These are phyloP conservation scores for Helicoverpa armigera DNA, from an alignment of 1,140 invertebrate species.

Conservation along the genomic window DNA sequence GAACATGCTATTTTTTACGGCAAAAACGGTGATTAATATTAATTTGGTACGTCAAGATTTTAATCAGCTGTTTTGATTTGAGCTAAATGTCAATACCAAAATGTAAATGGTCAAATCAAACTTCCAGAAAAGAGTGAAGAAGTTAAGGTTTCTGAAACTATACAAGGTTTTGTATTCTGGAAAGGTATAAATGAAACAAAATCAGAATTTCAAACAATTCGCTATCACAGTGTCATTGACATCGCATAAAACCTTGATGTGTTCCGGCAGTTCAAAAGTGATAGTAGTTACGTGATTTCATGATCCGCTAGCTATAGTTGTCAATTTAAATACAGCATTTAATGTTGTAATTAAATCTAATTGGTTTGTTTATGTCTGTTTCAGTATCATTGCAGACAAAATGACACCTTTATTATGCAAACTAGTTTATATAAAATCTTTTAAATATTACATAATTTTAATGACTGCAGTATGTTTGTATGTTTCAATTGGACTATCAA, in stretches of 20 bases:
- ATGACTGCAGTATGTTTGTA: too few relatives aligned
- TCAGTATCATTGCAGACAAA: too few relatives aligned
- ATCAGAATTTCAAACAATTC: neutral
- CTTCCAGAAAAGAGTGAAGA: neutral
- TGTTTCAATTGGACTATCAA: too few relatives aligned
- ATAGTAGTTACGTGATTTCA: slow-evolving; percentile 1
- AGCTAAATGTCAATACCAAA: neutral
- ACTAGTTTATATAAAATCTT: too few relatives aligned
- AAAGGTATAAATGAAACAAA: neutral
- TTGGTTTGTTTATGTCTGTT: too few relatives aligned
- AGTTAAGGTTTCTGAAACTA: neutral
- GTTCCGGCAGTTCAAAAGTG: slow-evolving; percentile 14
- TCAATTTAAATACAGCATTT: neutral
- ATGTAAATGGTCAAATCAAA: neutral
- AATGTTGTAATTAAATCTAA: too few relatives aligned
- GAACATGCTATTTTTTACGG: slow-evolving; percentile 13
- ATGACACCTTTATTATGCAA: too few relatives aligned
- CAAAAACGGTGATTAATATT: slow-evolving; percentile 22
- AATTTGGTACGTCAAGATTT: neutral
- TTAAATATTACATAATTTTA: too few relatives aligned
- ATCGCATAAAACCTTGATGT: slow-evolving; percentile 19
- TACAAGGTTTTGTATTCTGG: too few relatives aligned
- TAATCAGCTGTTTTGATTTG: slow-evolving; percentile 2
- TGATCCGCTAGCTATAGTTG: neutral
- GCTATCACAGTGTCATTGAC: slow-evolving; percentile 16